phyloP scores from a whole-genome alignment of 2,797 vertebrate species.

The Gymnodraco acuticeps region DNA sequence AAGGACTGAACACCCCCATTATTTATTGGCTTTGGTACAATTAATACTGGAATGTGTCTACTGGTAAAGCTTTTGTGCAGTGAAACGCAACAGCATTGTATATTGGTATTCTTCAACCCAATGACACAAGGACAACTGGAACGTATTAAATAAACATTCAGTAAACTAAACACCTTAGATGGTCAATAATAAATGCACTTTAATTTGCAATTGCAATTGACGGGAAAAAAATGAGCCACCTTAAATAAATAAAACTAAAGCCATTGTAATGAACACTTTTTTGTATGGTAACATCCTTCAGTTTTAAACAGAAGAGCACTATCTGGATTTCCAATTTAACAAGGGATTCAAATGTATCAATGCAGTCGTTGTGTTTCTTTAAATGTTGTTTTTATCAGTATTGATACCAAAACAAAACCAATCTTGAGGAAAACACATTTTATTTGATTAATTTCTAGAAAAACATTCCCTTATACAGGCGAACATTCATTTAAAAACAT shows the following conservation, averaged over 20 bases:
- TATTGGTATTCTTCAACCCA: background rate
- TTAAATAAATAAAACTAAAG: background rate
- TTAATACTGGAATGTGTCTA: background rate
- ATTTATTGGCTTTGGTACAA: background rate
- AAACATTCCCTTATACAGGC: background rate
- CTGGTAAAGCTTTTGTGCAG: background rate
- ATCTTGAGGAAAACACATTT: background rate
- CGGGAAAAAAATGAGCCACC: background rate
- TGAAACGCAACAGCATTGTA: background rate
- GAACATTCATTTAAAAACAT: conserved; percentile 3
- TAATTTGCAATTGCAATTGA: background rate
- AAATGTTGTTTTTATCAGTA: background rate
- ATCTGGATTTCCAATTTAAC: background rate
- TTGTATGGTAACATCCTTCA: background rate
- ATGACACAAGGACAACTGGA: background rate
- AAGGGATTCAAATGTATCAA: background rate
- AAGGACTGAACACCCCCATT: background rate
- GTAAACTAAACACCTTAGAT: background rate
- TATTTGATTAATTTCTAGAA: background rate
- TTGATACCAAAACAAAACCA: background rate
- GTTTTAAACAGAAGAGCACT: background rate
- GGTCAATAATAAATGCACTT: background rate
- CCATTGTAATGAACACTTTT: conserved; percentile 1
- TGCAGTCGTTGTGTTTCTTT: background rate
- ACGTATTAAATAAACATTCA: background rate